These are phyloP conservation scores for Antheraea mylitta DNA, from an alignment of 1,140 invertebrate species.

Conservation along the genomic window DNA sequence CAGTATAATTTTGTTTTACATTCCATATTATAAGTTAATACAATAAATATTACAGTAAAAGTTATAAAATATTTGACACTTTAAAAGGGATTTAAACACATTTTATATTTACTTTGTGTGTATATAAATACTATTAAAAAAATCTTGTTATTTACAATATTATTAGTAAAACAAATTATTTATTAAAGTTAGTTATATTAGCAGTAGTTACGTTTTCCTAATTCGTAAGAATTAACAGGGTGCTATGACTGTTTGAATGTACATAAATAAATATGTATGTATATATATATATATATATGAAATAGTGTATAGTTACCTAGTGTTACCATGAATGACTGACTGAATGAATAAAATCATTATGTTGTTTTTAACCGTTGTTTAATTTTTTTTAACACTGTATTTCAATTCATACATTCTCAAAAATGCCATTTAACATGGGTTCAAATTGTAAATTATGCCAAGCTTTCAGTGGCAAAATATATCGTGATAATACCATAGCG, in stretches of 20 bases:
- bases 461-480: no score
- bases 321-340: constrained; percentile 4
- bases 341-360: constrained; percentile 24
- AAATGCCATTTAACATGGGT: no score
- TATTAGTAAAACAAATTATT: not conserved
- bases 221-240: constrained; percentile 1
- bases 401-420: not conserved
- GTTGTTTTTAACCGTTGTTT: constrained; percentile 28
- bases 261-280: not conserved
- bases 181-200: not conserved
- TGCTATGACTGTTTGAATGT: constrained; percentile 7
- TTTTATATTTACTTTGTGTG: no score
- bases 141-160: no score
- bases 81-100: not conserved
- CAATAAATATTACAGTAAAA: not conserved
- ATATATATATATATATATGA: not conserved
- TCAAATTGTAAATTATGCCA: no score
- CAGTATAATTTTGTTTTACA: not conserved
- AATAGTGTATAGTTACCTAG: constrained; percentile 3
- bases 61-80: not conserved
- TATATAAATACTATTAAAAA: no score
- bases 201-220: not conserved
- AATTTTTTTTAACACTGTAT: constrained; percentile 4
- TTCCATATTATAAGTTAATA: not conserved
- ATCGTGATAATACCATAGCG: no score